A percentile compares a stretch with the other conserved stretches of the same genome.
Conservation (phyloP, 2,797 vertebrate species). For the Pangasius larnaudii region DNA sequence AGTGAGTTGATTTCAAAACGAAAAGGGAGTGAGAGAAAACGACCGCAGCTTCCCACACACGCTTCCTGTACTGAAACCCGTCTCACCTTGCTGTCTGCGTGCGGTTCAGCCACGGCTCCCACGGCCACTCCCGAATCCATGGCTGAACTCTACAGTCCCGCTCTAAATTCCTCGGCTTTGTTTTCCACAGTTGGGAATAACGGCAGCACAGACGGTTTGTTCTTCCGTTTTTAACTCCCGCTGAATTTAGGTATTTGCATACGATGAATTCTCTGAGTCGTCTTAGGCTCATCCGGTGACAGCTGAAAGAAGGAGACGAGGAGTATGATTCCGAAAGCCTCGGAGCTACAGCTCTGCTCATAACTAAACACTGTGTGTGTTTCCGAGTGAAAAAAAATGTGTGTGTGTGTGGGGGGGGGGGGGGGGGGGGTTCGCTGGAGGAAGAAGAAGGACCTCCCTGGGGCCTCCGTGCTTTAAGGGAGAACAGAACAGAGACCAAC, state of each 20-base stretch:
- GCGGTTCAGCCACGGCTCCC: slow-evolving; percentile 76
- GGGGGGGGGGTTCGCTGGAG: not conserved
- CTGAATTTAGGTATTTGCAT: slow-evolving; percentile 60
- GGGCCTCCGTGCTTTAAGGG: slow-evolving; percentile 31
- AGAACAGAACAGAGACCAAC: not conserved
- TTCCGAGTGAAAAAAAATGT: not conserved
- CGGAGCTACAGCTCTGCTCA: slow-evolving; percentile 55
- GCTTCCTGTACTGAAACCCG: not conserved
- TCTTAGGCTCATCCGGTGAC: slow-evolving; percentile 59
- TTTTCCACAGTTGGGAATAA: slow-evolving; percentile 25
- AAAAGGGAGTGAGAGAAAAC: not conserved
- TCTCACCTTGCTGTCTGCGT: slow-evolving; percentile 83
- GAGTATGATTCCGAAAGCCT: slow-evolving; percentile 16
- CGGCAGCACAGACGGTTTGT: slow-evolving; percentile 18
- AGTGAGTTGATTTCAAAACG: not conserved
- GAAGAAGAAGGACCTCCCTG: slow-evolving; percentile 58
- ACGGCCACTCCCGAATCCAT: slow-evolving; percentile 83
- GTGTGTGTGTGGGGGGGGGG: rapidly evolving
- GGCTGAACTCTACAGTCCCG: slow-evolving; percentile 63
- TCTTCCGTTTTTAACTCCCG: slow-evolving; percentile 53
- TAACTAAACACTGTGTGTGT: slow-evolving; percentile 38
- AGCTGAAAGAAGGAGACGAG: not conserved
- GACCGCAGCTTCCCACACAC: not conserved
- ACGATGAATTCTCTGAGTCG: slow-evolving; percentile 68
- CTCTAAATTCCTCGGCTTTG: slow-evolving; percentile 40